Evolutionary conservation across 2,113 vertebrate species (phyloP).

Genomic region (Festucalex cinctus): DNA sequence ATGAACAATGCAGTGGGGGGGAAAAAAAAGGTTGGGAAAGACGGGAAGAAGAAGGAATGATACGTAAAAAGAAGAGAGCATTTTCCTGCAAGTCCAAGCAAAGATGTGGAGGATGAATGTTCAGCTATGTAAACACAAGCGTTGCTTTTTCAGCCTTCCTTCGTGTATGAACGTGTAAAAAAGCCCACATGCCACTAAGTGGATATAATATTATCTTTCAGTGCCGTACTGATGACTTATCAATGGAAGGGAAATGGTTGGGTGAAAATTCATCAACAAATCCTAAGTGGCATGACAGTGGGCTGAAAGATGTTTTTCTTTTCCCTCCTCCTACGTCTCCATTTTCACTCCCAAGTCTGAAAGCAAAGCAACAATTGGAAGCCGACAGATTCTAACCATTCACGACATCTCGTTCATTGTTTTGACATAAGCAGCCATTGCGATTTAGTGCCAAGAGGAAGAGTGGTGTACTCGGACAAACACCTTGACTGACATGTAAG

Average conservation of each 20-base stretch:
- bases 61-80: conserved; percentile 32
- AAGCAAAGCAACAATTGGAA: conserved; percentile 63
- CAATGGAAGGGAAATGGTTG: conserved; percentile 65
- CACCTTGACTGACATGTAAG: conserved; percentile 42
- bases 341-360: conserved; percentile 53
- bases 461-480: conserved; percentile 49
- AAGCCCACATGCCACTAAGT: conserved; percentile 62
- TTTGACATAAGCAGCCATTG: conserved; percentile 63
- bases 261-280: conserved; percentile 72
- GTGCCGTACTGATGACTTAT: conserved; percentile 65
- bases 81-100: conserved; percentile 51
- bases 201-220: conserved; percentile 73
- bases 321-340: conserved; percentile 53
- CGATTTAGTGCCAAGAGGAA: conserved; percentile 39
- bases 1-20: conserved; percentile 32
- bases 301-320: conserved; percentile 68
- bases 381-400: conserved; percentile 60
- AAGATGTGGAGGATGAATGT: conserved; percentile 36
- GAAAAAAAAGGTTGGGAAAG: conserved; percentile 29
- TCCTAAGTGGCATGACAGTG: conserved; percentile 71
- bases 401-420: conserved; percentile 54
- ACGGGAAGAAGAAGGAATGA: conserved; percentile 40
- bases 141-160: conserved; percentile 42
- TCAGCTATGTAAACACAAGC: conserved; percentile 60
- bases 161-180: conserved; percentile 69